Evolutionary conservation across 2,888 invertebrate species (phyloP), one percentile per base, ranked within the genome.

Genomic region (Hypomecis punctinalis): DNA sequence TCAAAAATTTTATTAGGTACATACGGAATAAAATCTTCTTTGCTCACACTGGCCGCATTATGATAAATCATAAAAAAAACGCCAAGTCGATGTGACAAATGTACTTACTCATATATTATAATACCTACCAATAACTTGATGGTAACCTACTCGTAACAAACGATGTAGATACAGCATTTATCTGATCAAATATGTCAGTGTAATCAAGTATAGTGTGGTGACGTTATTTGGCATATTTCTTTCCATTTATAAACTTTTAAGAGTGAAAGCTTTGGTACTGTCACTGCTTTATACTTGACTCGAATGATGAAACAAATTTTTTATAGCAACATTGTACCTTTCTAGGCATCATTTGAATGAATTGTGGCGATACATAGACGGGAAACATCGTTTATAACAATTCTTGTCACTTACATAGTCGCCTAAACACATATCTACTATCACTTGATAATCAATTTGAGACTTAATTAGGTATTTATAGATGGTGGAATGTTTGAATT

Each of bases 251-350:
- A 40, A 4, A 40, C 10, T 10, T 6, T 9, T 5, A 8, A 8
- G 5, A 49, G 35, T 43, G 11, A 56, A 56, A 65, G 52, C 33
- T 61, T 11, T 42, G 13, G 39, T 45, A 66, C 65, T 61, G 65
- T 0, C 11, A 9, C 5, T 0, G 13, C 39, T 13, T 3, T 33
- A 0, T 43, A 61, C 35, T 45, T 11, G 5, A 8, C 52, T 70
- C 69, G 72, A 85, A 86, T 84, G 83, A 84, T 76, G 82, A 81
- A 85, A 84, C 80, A 78, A 78, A 87, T 86, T 82, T 84, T 83
- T 84, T 85, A 87, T 82, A 73, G 82, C 78, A 82, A 82, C 85
- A 81, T 85, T 85, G 84, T 85, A 81, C 76, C 72, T 75, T 76
- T 75, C 77, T 78, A 66, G 72, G 76, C 73, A 64, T 75, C 73